These are phyloP conservation scores for Gerris lacustris DNA, from an alignment of 2,888 invertebrate species.

Conservation along the genomic window DNA sequence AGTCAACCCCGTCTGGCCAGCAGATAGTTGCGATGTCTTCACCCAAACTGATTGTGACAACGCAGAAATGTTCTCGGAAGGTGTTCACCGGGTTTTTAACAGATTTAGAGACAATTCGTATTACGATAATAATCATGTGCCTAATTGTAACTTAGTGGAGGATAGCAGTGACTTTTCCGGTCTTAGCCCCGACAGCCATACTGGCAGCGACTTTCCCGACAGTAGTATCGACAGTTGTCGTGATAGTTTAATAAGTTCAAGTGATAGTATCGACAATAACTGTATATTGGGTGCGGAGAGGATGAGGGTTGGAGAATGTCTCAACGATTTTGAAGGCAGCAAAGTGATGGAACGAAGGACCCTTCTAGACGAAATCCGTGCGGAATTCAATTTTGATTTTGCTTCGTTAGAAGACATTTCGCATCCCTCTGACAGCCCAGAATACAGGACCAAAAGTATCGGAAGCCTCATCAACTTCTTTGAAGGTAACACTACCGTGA, in stretches of 20 bases:
- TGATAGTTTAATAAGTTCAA: conserved; percentile 22
- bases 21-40: too few relatives aligned
- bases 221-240: background rate
- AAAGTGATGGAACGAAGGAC: background rate
- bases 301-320: background rate
- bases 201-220: background rate
- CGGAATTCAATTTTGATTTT: background rate
- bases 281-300: conserved; percentile 19
- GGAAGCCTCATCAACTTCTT: background rate
- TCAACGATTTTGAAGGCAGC: background rate
- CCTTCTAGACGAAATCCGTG: background rate
- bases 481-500: background rate
- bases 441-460: background rate
- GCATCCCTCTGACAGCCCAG: background rate
- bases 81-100: too few relatives aligned
- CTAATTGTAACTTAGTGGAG: conserved; percentile 14
- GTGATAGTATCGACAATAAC: conserved; percentile 26
- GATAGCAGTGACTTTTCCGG: background rate
- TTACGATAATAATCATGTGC: conserved; percentile 25
- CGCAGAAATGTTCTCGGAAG: too few relatives aligned
- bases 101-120: conserved; percentile 11
- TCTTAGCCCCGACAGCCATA: background rate
- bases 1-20: too few relatives aligned
- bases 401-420: background rate
- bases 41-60: too few relatives aligned